A percentile compares a stretch with the other conserved stretches of the same genome.
phyloP scores from a whole-genome alignment of 2,888 invertebrate genomes.

The Punctoribates punctum region DNA sequence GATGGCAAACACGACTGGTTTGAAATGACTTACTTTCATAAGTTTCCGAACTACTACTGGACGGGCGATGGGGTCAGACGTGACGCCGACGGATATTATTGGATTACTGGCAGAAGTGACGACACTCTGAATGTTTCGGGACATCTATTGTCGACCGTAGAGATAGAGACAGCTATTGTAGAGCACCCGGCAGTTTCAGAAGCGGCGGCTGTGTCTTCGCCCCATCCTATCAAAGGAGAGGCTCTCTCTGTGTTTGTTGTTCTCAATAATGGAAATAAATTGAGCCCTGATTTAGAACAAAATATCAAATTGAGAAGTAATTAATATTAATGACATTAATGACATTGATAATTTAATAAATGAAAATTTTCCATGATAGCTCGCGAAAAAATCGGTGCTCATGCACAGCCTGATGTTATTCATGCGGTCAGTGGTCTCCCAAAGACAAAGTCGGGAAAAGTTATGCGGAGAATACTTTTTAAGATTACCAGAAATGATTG shows the following conservation, averaged over 20 bases:
- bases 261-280: conserved; percentile 65
- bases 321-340: background rate
- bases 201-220: conserved; percentile 91
- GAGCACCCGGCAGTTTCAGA: conserved; percentile 68
- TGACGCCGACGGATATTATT: conserved; percentile 89
- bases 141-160: conserved; percentile 94
- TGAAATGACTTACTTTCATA: conserved; percentile 87
- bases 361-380: conserved; percentile 58
- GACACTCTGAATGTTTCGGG: conserved; percentile 99
- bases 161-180: conserved; percentile 62
- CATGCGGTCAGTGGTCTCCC: conserved; percentile 77
- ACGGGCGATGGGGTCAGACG: conserved; percentile 93
- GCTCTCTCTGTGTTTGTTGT: conserved; percentile 95
- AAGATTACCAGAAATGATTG: conserved; percentile 88
- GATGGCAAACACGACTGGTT: conserved; percentile 81
- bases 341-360: background rate
- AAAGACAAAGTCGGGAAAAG: conserved; percentile 95
- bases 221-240: conserved; percentile 92
- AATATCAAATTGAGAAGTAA: conserved; percentile 67
- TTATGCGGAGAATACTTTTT: conserved; percentile 89
- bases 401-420: conserved; percentile 89
- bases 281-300: conserved; percentile 66
- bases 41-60: conserved; percentile 93
- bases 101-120: conserved; percentile 95
- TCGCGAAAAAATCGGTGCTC: conserved; percentile 86